Evolutionary conservation across 2,113 vertebrate species (phyloP).

Genomic region (Eleginops maclovinus): DNA sequence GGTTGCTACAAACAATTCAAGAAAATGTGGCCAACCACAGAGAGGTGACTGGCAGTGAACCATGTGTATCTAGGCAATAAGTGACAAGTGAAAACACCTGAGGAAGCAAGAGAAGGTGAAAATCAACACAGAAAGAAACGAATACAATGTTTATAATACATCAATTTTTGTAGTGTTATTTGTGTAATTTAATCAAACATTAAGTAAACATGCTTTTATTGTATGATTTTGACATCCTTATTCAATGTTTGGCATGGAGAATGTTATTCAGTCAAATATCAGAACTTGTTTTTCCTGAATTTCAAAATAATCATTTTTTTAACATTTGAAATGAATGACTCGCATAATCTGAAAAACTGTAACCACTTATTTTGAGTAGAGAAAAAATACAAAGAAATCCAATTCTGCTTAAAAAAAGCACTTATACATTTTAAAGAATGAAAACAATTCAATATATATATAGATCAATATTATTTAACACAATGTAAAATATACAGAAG

Average conservation of each 20-base stretch:
- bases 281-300: background rate
- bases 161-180: too few relatives aligned
- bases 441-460: background rate
- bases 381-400: background rate
- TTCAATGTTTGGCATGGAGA: background rate
- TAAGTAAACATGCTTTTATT: background rate
- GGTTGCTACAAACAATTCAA: background rate
- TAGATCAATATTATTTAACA: background rate
- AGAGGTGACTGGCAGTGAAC: background rate
- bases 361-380: background rate
- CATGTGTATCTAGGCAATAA: conserved; percentile 7
- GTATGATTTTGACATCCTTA: background rate
- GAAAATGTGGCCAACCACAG: background rate
- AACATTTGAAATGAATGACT: background rate
- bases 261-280: background rate
- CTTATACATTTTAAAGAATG: background rate
- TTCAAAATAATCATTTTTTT: background rate
- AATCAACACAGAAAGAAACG: background rate
- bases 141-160: background rate
- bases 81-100: conserved; percentile 29
- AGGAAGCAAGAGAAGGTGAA: background rate
- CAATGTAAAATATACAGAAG: background rate
- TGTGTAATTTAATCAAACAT: background rate
- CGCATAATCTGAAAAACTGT: background rate
- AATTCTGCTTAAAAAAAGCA: background rate